A percentile compares a stretch with the other conserved stretches of the same genome.
These are phyloP conservation scores for Pseudanteris insignis DNA, from an alignment of 2,888 invertebrate species.

Conservation along the genomic window DNA sequence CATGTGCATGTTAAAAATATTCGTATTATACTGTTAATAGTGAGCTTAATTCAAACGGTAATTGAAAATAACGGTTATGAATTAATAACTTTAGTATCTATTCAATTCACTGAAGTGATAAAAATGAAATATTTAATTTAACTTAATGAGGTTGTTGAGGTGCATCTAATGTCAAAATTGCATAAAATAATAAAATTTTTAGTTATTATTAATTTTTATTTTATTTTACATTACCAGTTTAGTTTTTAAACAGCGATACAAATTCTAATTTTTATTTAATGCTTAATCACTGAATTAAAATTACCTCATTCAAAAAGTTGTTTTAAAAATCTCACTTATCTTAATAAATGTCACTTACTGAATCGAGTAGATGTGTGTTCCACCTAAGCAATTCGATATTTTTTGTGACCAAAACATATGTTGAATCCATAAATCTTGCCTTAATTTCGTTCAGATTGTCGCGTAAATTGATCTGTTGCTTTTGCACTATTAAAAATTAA, in stretches of 20 bases:
- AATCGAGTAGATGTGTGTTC: conserved; percentile 52
- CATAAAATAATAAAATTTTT: not conserved
- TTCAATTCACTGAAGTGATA: conserved; percentile 36
- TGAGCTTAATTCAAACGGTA: conserved; percentile 64
- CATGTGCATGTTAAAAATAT: conserved; percentile 58
- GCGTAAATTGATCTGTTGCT: conserved; percentile 32
- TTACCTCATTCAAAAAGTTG: no score
- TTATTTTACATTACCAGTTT: no score
- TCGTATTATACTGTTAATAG: conserved; percentile 65
- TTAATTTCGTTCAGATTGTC: conserved; percentile 21
- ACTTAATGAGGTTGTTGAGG: conserved; percentile 2
- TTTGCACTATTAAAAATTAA: conserved; percentile 34
- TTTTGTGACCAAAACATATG: conserved; percentile 37
- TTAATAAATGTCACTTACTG: conserved; percentile 28
- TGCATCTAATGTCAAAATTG: not conserved
- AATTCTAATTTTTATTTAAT: no score
- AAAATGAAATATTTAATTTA: conserved; percentile 9
- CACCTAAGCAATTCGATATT: conserved; percentile 59
- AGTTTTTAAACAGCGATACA: no score
- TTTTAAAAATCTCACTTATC: no score
- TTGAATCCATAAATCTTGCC: conserved; percentile 40
- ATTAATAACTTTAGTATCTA: conserved; percentile 45
- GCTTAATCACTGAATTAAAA: no score
- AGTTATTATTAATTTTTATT: no score
- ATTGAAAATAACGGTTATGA: conserved; percentile 48